Evolutionary conservation across 2,113 vertebrate species (phyloP), one percentile per base, ranked within the genome.

Genomic region (Boulengeromyrus knoepffleri): DNA sequence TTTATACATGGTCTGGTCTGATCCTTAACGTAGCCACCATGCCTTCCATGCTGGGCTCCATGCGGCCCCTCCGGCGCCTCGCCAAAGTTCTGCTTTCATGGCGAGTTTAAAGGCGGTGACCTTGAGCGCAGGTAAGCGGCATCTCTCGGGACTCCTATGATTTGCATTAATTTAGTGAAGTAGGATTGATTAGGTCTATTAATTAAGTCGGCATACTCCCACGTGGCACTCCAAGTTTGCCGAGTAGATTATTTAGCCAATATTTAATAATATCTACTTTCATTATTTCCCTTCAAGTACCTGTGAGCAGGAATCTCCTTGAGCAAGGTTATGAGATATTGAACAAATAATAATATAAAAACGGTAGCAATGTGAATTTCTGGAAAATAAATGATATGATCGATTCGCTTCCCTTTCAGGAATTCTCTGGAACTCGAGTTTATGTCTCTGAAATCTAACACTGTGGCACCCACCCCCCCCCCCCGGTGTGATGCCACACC

Each of bases 21-120:
- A 27, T 45, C 5, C 5, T 21, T 45, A 83, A 83, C 4, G 77
- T 21, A 70, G 3, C n/a, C n/a, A 13, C n/a, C n/a, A 13, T 31
- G 27, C 1, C 62, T 70, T 31, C 9, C 2, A 27, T 24, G 53
- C 53, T 8, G 53, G 58, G 19, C 8, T 3, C 8, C 8, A 70
- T 13, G 10, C n/a, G 62, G 0, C 62, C 62, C 62, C 62, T 27
- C 58, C 24, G 2, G 24, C 24, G 15, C n/a, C 19, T 36, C 4
- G 6, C 19, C 45, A 77, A 77, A 77, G 31, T 85, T 85, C 45
- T 46, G 42, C 66, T 86, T 58, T 89, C 42, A 86, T 89, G 50
- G 15, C 56, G 42, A 86, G 19, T 47, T 92, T 89, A 92, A 89
- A 91, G 89, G 93, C 93, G 93, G 94, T 95, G 93, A 94, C 93